Percentiles rank a stretch among this genome's conserved stretches.
phyloP scores from a whole-genome alignment of 1,140 invertebrate species.

The Papilio machaon region DNA sequence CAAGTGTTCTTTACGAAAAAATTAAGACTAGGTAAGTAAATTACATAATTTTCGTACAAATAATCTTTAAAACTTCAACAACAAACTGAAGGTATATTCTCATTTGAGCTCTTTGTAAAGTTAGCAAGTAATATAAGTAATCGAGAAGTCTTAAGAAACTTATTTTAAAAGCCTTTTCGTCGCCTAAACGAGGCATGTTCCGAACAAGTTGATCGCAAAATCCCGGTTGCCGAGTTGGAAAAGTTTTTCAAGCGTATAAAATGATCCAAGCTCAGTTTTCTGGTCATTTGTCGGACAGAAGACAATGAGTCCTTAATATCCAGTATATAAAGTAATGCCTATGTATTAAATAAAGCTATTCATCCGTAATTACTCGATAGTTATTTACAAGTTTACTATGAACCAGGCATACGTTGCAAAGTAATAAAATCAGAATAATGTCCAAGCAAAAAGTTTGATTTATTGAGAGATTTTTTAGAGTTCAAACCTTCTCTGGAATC shows the following conservation, averaged over 20 bases:
- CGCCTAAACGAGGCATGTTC: slow-evolving; percentile 17
- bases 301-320: neutral
- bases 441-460: no score
- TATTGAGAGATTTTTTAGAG: no score
- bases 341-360: no score
- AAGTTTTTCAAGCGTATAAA: slow-evolving; percentile 12
- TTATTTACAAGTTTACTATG: no score
- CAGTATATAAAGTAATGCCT: neutral
- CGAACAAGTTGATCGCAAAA: slow-evolving; percentile 9
- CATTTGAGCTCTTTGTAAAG: slow-evolving; percentile 13
- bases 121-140: slow-evolving; percentile 18
- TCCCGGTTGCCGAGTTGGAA: neutral
- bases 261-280: neutral
- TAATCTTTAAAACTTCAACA: neutral
- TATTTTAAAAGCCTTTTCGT: slow-evolving; percentile 27
- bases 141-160: slow-evolving; percentile 19
- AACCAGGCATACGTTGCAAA: no score
- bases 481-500: no score
- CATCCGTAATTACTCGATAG: no score
- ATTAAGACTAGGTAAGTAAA: slow-evolving; percentile 78
- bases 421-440: no score
- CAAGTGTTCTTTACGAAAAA: slow-evolving; percentile 81
- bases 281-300: neutral
- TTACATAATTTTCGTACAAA: slow-evolving; percentile 4
- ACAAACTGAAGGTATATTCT: slow-evolving; percentile 5